Evolutionary conservation across 2,113 vertebrate genomes (phyloP).

Genomic region (Zingel zingel): DNA sequence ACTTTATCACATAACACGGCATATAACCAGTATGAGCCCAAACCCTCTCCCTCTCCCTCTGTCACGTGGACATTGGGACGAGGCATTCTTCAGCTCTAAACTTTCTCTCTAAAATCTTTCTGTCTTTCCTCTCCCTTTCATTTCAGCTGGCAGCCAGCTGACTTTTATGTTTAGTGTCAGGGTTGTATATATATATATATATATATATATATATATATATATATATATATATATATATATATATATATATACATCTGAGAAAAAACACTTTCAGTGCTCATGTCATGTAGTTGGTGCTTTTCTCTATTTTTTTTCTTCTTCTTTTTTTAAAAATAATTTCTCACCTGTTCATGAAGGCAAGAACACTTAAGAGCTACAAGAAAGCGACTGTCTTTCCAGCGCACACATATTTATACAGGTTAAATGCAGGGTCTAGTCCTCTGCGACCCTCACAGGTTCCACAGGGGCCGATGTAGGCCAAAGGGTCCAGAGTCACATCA

Average conservation of each 20-base stretch:
- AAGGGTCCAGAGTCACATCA: slow-evolving; percentile 15
- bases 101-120: slow-evolving; percentile 9
- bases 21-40: slow-evolving; percentile 58
- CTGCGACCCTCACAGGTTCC: slow-evolving; percentile 32
- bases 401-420: slow-evolving; percentile 54
- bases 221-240: slow-evolving; percentile 28
- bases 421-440: slow-evolving; percentile 44
- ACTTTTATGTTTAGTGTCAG: slow-evolving; percentile 66
- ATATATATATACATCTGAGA: slow-evolving; percentile 50
- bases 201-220: slow-evolving; percentile 45
- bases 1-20: slow-evolving; percentile 68
- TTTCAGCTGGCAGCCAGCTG: slow-evolving; percentile 41
- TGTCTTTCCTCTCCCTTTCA: background rate
- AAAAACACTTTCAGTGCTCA: slow-evolving; percentile 67
- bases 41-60: slow-evolving; percentile 21
- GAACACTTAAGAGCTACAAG: slow-evolving; percentile 25
- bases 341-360: slow-evolving; percentile 14
- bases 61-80: slow-evolving; percentile 54
- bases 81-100: slow-evolving; percentile 35
- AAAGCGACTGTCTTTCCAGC: slow-evolving; percentile 42
- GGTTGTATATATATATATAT: slow-evolving; percentile 48
- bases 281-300: slow-evolving; percentile 44
- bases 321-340: background rate
- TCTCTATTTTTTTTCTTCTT: slow-evolving; percentile 6
- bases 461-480: slow-evolving; percentile 20